These are phyloP conservation scores for Tricholaema leucomelas DNA, from an alignment of 2,113 vertebrate genomes.

Conservation along the genomic window DNA sequence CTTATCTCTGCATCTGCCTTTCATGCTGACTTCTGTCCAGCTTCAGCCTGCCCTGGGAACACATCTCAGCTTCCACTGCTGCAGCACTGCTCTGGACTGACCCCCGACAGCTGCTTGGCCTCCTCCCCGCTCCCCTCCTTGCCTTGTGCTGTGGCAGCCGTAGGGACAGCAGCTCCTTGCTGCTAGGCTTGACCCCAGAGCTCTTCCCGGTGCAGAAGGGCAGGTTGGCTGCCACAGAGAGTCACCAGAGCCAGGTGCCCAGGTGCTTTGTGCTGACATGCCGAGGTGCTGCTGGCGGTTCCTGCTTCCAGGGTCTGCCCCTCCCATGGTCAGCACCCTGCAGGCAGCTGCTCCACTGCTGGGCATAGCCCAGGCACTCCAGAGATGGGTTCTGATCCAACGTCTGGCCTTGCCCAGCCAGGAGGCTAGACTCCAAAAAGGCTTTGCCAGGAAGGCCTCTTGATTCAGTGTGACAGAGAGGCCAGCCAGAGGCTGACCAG, in stretches of 20 bases:
- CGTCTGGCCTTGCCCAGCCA: not conserved
- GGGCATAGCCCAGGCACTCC: not conserved
- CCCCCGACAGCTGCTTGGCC: not conserved
- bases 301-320: not conserved
- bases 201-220: not conserved
- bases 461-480: not conserved
- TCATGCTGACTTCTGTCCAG: conserved; percentile 50
- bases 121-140: not conserved
- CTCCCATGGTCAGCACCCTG: not conserved
- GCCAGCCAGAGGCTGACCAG: not conserved
- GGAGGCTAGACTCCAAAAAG: not conserved
- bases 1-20: conserved; percentile 54
- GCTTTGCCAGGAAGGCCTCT: not conserved
- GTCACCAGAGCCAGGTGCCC: not conserved
- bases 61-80: not conserved
- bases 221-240: not conserved
- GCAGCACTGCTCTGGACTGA: not conserved
- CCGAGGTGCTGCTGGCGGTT: not conserved
- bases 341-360: not conserved
- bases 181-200: not conserved
- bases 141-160: rapidly evolving
- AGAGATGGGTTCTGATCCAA: not conserved
- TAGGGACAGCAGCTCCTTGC: not conserved
- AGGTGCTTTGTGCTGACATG: not conserved
- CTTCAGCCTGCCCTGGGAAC: conserved; percentile 36